Evolutionary conservation across 2,888 invertebrate species (phyloP), one percentile per base, ranked within the genome.

Genomic region (Himalopsyche anomala): DNA sequence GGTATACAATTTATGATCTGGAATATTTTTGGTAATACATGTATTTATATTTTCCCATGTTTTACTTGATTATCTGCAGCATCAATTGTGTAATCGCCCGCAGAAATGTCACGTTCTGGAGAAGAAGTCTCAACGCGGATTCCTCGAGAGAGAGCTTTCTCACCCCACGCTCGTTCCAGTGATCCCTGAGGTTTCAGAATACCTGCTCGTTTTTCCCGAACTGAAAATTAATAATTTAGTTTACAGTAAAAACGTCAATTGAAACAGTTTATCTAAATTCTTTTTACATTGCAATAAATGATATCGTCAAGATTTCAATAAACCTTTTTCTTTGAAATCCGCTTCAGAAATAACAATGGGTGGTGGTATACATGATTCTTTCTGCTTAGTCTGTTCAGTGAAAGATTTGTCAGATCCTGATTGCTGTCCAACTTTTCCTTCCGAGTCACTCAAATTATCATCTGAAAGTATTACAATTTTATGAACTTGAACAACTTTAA

Each of bases 101-200:
- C 40, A 38, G 82, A 28, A 54, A 56, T 38, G 38, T 81, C 55
- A 74, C 74, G 74, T 38, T 82, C 85, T 15, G 85, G 85, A 8
- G 85, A 81, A 69, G 42, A 12, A 51, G 86, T 84, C 55, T 87
- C 51, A 38, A 85, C 82, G 40, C 80, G 54, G 11, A 81, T 81
- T 42, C 81, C 81, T 40, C 86, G 40, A 17, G 54, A 51, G 81
- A 51, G 83, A 2, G 84, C 86, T 1, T 94, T 92, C 88, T 95
- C 95, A 89, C 94, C 95, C 15, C 95, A 92, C 36, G 95, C 94
- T 42, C 95, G 93, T 90, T 96, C 96, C 88, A 95, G 89, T 0
- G 96, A 95, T 0, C 95, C 95, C 90, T 96, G 96, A 0, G 96
- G 95, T 90, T 96, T 96, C 88, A 96, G 91, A 88, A 96, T 96